Evolutionary conservation across 2,888 invertebrate genomes (phyloP), one percentile per base, ranked within the genome.

Genomic region (Acleris cristana): DNA sequence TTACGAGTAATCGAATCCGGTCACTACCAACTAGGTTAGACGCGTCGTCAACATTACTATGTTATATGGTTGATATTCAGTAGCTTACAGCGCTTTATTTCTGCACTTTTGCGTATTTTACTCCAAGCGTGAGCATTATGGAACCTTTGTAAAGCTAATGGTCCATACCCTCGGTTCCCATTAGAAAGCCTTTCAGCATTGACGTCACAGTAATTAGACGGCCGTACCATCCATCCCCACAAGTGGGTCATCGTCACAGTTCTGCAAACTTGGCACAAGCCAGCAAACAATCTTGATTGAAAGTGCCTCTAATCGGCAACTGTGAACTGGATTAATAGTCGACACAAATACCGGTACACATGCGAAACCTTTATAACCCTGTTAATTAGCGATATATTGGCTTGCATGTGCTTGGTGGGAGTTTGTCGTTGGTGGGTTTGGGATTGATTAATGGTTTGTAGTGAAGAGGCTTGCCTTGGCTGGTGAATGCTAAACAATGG

Each of bases 221-320:
- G 56, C 40, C 30, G 61, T 56, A 18, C 65, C 61, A 40, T 52
- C 66, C 57, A 45, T 57, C 57, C 67, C 67, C 63, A 63, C 67
- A 67, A 67, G 67, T 67, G 67, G 67, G 63, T 67, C 67, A 67
- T 45, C 67, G 75, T 73, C 71, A 75, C 74, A 76, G 79, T 79
- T 78, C 76, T 73, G 77, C 79, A 82, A 86, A 86, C 84, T 87
- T 85, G 83, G 86, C 86, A 81, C 79, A 75, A 74, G 71, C 74
- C 73, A 65, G 79, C 85, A 87, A 89, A 89, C 88, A 89, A 85
- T 85, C 86, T 87, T 85, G 87, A 88, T 88, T 86, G 85, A 85
- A 87, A 84, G 84, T 84, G 80, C 78, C 81, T 82, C 82, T 86
- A 84, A 89, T 88, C 84, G 84, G 81, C 78, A 78, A 76, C 82